Evolutionary conservation across 2,888 invertebrate genomes (phyloP), one percentile per base, ranked within the genome.

Genomic region (Amphipyra tragopoginis): DNA sequence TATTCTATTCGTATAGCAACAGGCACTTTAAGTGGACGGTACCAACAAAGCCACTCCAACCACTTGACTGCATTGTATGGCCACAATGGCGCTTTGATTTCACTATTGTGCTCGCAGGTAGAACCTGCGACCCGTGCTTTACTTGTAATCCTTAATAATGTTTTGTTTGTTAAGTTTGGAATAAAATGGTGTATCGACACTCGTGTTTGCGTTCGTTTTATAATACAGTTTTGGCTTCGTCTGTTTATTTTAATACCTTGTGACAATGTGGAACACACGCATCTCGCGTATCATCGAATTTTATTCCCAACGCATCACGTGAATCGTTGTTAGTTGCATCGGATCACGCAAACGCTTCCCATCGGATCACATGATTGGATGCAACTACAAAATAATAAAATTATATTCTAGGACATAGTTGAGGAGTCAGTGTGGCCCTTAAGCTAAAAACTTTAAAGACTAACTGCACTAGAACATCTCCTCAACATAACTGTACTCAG

Each of bases 31-130:
- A 45, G 70, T 49, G 64, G 55, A 53, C 68, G 71, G 64, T 56
- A 33, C 58, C 38, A 58, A 77, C 74, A 77, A 77, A 74, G 67
- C 51, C 63, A 40, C 70, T 56, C 60, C 61, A 69, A 72, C 65
- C 80, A 79, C 78, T 79, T 79, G 77, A 79, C 75, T 64, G 60
- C 53, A 77, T 79, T 79, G 75, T 78, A 52, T 50, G 36, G 21
- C 47, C 59, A 79, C 78, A 79, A 79, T 72, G 58, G 77, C 14
- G 55, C 65, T 79, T 75, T 79, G 78, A 79, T 79, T 79, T 75
- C 77, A 68, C 77, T 65, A 79, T 79, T 79, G 79, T 79, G 61
- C 53, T 40, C 45, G 65, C 77, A 79, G 77, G 79, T 79, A 75
- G 72, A 70, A 52, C 52, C 75, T 43, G 48, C 52, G 49, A 53